Evolutionary conservation across 2,888 invertebrate genomes (phyloP).

Genomic region (Creontiades dilutus): DNA sequence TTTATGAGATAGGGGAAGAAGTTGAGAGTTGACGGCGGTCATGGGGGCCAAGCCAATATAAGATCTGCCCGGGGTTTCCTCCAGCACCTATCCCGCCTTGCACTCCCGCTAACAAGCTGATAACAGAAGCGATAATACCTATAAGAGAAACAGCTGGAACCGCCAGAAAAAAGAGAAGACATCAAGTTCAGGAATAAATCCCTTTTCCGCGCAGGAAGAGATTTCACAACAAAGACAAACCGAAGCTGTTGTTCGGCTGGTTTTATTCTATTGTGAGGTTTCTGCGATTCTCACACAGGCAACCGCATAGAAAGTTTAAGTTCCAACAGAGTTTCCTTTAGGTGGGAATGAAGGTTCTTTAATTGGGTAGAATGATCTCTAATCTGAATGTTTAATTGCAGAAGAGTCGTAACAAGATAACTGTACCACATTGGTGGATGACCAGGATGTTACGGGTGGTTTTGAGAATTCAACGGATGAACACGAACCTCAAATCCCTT

Average conservation of each 20-base stretch:
- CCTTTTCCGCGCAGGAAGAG: neutral
- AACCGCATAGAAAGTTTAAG: slow-evolving; percentile 11
- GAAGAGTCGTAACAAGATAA: neutral
- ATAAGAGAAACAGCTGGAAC: neutral
- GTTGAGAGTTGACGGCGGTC: slow-evolving; percentile 49
- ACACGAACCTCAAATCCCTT: no score
- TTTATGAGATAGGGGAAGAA: slow-evolving; percentile 49
- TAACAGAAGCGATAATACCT: neutral
- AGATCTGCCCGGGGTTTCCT: slow-evolving; percentile 23
- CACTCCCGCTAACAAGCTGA: slow-evolving; percentile 47
- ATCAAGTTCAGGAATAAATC: slow-evolving; percentile 29
- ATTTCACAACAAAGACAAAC: slow-evolving; percentile 25
- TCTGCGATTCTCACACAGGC: neutral
- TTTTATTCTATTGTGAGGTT: slow-evolving; percentile 16
- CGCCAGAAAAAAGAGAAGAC: slow-evolving; percentile 2
- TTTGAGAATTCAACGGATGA: no score
- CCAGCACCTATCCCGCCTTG: neutral
- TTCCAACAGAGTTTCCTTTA: neutral
- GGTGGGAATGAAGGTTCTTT: slow-evolving; percentile 31
- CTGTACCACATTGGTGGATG: neutral
- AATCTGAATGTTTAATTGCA: neutral
- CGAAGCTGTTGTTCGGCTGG: neutral
- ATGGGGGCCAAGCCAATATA: slow-evolving; percentile 11
- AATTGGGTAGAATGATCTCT: neutral
- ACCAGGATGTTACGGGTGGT: no score